phyloP scores from a whole-genome alignment of 1,140 invertebrate genomes.

The Neodiprion pinetum region DNA sequence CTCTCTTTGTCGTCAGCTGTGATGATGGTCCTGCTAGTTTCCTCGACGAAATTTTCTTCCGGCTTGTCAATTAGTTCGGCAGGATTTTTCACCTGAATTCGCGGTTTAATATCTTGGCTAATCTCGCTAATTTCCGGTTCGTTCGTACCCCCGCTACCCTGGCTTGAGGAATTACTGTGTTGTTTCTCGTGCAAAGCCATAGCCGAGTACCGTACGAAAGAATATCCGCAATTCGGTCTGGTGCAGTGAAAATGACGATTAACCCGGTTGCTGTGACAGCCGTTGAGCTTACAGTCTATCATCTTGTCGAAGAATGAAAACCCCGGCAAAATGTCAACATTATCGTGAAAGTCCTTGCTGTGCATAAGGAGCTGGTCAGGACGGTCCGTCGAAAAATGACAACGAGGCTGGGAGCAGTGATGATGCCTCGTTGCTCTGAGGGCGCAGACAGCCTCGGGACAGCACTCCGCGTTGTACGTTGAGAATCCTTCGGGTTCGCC shows the following conservation, averaged over 20 bases:
- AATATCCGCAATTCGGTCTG: conserved; percentile 75
- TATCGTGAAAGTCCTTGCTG: conserved; percentile 84
- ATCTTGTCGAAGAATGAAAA: conserved; percentile 83
- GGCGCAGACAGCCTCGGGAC: conserved; percentile 71
- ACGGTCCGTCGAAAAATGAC: conserved; percentile 70
- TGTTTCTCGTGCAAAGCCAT: conserved; percentile 78
- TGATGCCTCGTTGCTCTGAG: conserved; percentile 67
- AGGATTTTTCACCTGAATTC: conserved; percentile 61
- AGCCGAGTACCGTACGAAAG: conserved; percentile 76
- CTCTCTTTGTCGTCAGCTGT: conserved; percentile 49
- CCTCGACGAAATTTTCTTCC: conserved; percentile 35
- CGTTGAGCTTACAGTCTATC: conserved; percentile 75
- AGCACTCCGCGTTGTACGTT: conserved; percentile 66
- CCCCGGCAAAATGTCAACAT: conserved; percentile 80
- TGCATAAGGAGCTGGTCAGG: conserved; percentile 75
- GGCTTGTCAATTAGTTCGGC: conserved; percentile 57
- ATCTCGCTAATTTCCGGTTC: conserved; percentile 35
- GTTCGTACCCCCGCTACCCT: conserved; percentile 36
- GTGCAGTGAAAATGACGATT: conserved; percentile 83
- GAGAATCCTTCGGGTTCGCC: conserved; percentile 65
- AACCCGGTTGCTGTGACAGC: conserved; percentile 75
- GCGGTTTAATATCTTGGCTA: conserved; percentile 49
- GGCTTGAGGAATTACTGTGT: conserved; percentile 45
- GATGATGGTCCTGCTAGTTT: conserved; percentile 40
- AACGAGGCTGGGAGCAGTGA: conserved; percentile 80